Evolutionary conservation across 2,797 vertebrate species (phyloP), one percentile per base, ranked within the genome.

Genomic region (Xenentodon cancila): DNA sequence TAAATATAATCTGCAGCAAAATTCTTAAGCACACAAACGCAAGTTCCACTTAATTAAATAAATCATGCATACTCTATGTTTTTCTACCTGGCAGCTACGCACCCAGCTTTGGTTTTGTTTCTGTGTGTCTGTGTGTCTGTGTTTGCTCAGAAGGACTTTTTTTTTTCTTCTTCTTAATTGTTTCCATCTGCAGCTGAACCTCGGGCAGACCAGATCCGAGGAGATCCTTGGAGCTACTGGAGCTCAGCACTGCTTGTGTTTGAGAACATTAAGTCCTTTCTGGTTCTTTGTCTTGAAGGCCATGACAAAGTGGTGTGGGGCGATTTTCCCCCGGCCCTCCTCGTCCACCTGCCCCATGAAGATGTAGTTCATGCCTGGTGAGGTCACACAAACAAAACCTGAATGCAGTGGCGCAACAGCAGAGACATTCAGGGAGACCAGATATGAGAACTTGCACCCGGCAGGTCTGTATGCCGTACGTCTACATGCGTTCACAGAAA

Each of bases 321-420:
- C 92, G 64, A 99, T 90, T 82, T 93, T 97, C 30, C 96, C 98
- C 57, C 91, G 91, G 4, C 97, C 97, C 0, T 99, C 96, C 44
- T 97, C 96, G 48, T 97, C 96, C 61, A 94, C 95, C 65, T 96
- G 94, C 65, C 98, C 98, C 98, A 98, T 99, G 88, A 99, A 95
- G 88, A 99, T 88, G 90, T 99, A 99, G 92, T 97, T 99, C 86
- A 98, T 91, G 89, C 98, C 98, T 99, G 84, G 67, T 75, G 88
- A 89, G 79, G 88, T 80, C 88, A 93, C 90, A 94, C 91, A 94
- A n/a, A 94, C 64, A 88, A 80, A 81, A 85, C 90, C 92, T 94
- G 92, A 94, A 94, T 93, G 93, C 92, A 92, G 93, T 91, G 90
- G 88, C 91, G 70, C 84, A 85, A 84, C 80, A 88, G 89, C 91